Conservation (phyloP, 2,888 invertebrate species). For the Lumbricus terrestris region DNA sequence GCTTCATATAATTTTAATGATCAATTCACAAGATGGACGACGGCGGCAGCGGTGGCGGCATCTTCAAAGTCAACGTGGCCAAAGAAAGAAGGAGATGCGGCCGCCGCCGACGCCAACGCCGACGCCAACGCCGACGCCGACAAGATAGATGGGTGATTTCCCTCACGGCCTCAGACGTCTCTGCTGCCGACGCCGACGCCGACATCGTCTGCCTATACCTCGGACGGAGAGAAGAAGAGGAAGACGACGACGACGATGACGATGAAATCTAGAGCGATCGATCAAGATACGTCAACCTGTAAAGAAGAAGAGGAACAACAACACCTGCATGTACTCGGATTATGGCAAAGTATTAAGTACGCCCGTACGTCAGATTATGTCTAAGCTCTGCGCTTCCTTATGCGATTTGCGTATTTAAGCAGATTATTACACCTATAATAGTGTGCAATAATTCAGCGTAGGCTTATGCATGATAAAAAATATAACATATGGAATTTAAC, state of each 20-base stretch:
- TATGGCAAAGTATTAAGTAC: neutral
- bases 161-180: neutral
- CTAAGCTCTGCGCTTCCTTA: neutral
- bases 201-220: neutral
- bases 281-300: conserved; percentile 3
- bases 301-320: too few species aligned
- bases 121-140: too few species aligned
- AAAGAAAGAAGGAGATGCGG: neutral
- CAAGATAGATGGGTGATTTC: conserved; percentile 3
- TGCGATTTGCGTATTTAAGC: neutral
- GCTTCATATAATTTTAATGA: conserved; percentile 17
- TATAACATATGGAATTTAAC: too few species aligned
- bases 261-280: neutral
- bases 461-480: too few species aligned
- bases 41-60: neutral
- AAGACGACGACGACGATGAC: neutral
- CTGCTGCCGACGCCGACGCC: neutral
- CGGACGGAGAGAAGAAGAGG: neutral
- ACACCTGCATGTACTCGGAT: neutral
- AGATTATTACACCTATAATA: neutral
- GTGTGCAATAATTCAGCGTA: neutral
- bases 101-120: too few species aligned
- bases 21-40: neutral
- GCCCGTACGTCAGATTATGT: neutral
- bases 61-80: neutral